phyloP scores from a whole-genome alignment of 1,140 invertebrate species.

The Calephelis virginiensis region DNA sequence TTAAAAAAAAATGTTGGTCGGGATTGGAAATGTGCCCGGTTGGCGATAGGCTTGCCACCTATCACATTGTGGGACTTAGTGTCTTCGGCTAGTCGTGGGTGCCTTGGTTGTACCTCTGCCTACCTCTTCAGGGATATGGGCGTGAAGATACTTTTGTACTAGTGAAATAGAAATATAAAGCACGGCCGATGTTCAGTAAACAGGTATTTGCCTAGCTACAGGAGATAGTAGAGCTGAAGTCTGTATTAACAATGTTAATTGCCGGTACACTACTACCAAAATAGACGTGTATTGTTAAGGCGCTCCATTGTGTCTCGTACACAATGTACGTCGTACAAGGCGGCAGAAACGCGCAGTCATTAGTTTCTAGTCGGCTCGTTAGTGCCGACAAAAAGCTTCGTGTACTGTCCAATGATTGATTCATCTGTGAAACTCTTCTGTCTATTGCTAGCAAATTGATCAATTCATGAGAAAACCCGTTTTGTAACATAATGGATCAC shows the following conservation, averaged over 20 bases:
- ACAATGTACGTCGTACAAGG: slow-evolving; percentile 41
- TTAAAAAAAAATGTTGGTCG: too few relatives aligned
- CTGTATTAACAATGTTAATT: slow-evolving; percentile 59
- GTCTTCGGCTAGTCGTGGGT: too few relatives aligned
- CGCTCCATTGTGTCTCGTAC: slow-evolving; percentile 45
- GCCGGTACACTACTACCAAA: slow-evolving; percentile 47
- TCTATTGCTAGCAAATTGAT: slow-evolving; percentile 51
- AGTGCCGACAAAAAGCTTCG: slow-evolving; percentile 53
- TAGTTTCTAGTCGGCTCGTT: slow-evolving; percentile 50
- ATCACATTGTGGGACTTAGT: too few relatives aligned
- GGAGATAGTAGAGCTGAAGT: slow-evolving; percentile 27
- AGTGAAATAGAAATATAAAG: neutral
- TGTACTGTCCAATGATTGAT: slow-evolving; percentile 57
- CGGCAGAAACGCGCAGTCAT: slow-evolving; percentile 54
- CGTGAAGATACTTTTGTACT: too few relatives aligned
- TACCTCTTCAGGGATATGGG: too few relatives aligned
- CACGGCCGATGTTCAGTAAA: neutral
- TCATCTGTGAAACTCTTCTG: slow-evolving; percentile 54
- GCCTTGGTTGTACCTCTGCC: too few relatives aligned
- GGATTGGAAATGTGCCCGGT: too few relatives aligned
- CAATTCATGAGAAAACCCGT: slow-evolving; percentile 51
- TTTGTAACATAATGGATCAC: slow-evolving; percentile 22
- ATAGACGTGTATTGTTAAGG: slow-evolving; percentile 52
- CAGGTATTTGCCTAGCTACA: slow-evolving; percentile 1
- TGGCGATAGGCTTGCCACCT: too few relatives aligned